phyloP scores from a whole-genome alignment of 1,140 invertebrate genomes.

The Bombus fervidus region DNA sequence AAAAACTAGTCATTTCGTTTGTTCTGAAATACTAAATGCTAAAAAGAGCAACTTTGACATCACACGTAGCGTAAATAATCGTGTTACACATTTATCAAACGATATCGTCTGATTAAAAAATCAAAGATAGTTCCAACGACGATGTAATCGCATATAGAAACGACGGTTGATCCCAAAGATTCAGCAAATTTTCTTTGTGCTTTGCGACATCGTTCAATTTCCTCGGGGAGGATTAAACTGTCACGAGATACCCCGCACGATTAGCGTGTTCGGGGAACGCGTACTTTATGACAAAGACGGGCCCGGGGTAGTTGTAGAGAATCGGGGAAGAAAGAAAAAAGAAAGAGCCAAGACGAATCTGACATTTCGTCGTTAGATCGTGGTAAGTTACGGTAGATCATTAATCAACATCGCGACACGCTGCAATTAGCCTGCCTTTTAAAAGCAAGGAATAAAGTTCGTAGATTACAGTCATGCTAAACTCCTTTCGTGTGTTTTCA shows the following conservation, averaged over 20 bases:
- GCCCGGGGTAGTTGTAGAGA: background rate
- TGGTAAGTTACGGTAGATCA: background rate
- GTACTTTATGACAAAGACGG: background rate
- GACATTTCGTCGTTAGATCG: conserved; percentile 24
- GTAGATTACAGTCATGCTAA: background rate
- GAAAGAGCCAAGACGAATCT: background rate
- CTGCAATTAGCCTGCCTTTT: conserved; percentile 26
- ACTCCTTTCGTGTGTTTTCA: background rate
- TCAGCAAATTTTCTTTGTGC: background rate
- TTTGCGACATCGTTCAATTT: conserved; percentile 1
- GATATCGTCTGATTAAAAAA: conserved; percentile 7
- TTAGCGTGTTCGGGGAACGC: background rate
- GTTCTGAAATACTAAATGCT: background rate
- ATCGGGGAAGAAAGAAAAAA: background rate
- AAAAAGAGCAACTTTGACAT: background rate
- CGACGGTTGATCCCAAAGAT: no score
- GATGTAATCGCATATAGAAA: no score
- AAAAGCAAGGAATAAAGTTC: background rate
- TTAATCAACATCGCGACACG: conserved; percentile 29
- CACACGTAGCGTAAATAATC: background rate
- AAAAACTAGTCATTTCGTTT: no score
- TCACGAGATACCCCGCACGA: conserved; percentile 3
- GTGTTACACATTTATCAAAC: background rate
- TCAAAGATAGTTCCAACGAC: background rate
- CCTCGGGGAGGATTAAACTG: conserved; percentile 18